phyloP scores from a whole-genome alignment of 2,888 invertebrate genomes.

The Marronus borbonicus region DNA sequence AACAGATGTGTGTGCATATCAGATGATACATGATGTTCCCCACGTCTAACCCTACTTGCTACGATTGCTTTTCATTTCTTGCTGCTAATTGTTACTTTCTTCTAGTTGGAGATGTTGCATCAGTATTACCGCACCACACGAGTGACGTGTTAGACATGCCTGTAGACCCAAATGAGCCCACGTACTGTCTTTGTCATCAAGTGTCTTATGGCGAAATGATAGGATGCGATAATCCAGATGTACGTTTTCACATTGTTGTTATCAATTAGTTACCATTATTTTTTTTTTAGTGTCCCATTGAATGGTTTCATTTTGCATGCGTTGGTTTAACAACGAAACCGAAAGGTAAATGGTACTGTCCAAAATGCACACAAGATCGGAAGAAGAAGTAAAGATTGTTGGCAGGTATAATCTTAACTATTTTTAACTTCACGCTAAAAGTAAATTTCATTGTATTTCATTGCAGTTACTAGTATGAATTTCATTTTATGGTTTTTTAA shows the following conservation, averaged over 20 bases:
- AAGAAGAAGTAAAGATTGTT: constrained; percentile 79
- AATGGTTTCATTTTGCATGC: constrained; percentile 98
- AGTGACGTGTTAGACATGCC: constrained; percentile 94
- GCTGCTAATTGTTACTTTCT: constrained; percentile 18
- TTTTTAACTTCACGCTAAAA: neutral
- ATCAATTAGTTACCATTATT: constrained; percentile 49
- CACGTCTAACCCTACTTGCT: too few relatives aligned
- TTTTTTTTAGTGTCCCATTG: constrained; percentile 81
- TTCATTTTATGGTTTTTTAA: neutral
- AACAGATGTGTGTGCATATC: too few relatives aligned
- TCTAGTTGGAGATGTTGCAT: constrained; percentile 67
- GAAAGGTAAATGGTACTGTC: constrained; percentile 97
- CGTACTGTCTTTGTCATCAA: constrained; percentile 98
- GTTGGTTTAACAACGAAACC: constrained; percentile 92
- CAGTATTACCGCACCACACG: constrained; percentile 79
- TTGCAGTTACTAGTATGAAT: neutral
- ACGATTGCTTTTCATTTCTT: too few relatives aligned
- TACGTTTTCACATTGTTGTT: constrained; percentile 66
- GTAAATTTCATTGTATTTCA: neutral
- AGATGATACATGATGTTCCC: too few relatives aligned
- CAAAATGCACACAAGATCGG: constrained; percentile 88
- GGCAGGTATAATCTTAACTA: neutral
- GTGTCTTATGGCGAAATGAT: constrained; percentile 98
- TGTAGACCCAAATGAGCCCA: constrained; percentile 98
- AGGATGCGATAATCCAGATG: constrained; percentile 94